These are phyloP conservation scores for Columba guinea DNA, from an alignment of 2,797 vertebrate genomes.

Conservation along the genomic window DNA sequence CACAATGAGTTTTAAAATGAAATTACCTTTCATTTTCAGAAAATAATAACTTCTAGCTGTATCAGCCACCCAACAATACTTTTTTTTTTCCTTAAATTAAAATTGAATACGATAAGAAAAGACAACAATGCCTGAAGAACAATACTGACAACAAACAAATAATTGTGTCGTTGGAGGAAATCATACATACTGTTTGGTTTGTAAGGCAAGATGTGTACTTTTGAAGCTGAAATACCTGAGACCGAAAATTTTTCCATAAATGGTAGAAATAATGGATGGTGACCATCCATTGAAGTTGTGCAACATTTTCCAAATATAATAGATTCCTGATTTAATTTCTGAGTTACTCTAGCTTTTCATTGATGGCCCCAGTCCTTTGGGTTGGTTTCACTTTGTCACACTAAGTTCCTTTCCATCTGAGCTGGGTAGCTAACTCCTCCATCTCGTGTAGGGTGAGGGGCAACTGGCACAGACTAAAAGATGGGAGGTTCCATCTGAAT, in stretches of 20 bases:
- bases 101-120: background rate
- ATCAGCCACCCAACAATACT: background rate
- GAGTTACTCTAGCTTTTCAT: background rate
- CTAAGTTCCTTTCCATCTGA: background rate
- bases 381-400: background rate
- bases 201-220: background rate
- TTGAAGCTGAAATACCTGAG: background rate
- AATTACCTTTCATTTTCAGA: conserved; percentile 43
- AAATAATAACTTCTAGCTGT: conserved; percentile 1
- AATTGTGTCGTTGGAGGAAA: background rate
- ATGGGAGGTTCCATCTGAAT: no score
- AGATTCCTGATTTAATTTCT: background rate
- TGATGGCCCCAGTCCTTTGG: background rate
- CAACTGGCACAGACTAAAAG: no score
- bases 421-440: background rate
- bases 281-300: background rate
- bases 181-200: background rate
- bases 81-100: background rate
- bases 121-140: background rate
- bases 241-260: background rate
- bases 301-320: background rate
- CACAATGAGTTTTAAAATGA: conserved; percentile 38
- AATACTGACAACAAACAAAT: background rate
- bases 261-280: background rate
- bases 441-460: rapidly evolving